These are phyloP conservation scores for Drosophila lacicola DNA, from an alignment of 2,888 invertebrate species.

Conservation along the genomic window DNA sequence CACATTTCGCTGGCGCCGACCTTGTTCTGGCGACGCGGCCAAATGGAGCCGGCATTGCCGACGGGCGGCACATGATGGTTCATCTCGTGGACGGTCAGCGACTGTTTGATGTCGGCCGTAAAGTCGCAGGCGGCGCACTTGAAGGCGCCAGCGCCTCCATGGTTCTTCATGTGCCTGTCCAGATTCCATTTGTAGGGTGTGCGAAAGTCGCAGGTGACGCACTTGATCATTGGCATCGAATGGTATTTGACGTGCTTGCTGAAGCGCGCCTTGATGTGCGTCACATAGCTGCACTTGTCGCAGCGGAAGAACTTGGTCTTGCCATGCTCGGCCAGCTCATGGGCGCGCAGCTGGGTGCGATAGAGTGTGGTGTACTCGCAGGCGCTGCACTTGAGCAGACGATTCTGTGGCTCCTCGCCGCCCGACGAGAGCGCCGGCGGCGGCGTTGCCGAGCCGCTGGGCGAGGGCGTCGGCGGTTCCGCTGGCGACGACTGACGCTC, in stretches of 20 bases:
- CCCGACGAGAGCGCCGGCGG: constrained; percentile 59
- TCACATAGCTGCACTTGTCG: constrained; percentile 95
- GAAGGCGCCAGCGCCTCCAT: constrained; percentile 93
- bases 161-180: constrained; percentile 96
- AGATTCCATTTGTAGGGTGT: constrained; percentile 97
- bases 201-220: constrained; percentile 96
- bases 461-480: constrained; percentile 79
- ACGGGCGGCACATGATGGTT: constrained; percentile 94
- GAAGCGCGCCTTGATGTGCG: constrained; percentile 94
- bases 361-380: constrained; percentile 89
- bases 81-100: constrained; percentile 95
- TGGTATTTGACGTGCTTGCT: constrained; percentile 97
- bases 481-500: constrained; percentile 55
- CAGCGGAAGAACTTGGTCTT: constrained; percentile 93
- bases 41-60: constrained; percentile 87
- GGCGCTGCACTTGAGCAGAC: constrained; percentile 87
- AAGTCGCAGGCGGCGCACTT: constrained; percentile 95
- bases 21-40: constrained; percentile 89
- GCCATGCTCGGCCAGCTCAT: constrained; percentile 91
- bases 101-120: constrained; percentile 96
- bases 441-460: constrained; percentile 80
- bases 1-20: constrained; percentile 88
- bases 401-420: constrained; percentile 81
- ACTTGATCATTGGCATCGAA: constrained; percentile 97
- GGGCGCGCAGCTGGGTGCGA: constrained; percentile 88